Base-by-base conservation (phyloP, 1,140 invertebrate species). In the Elysia chlorotica region DNA sequence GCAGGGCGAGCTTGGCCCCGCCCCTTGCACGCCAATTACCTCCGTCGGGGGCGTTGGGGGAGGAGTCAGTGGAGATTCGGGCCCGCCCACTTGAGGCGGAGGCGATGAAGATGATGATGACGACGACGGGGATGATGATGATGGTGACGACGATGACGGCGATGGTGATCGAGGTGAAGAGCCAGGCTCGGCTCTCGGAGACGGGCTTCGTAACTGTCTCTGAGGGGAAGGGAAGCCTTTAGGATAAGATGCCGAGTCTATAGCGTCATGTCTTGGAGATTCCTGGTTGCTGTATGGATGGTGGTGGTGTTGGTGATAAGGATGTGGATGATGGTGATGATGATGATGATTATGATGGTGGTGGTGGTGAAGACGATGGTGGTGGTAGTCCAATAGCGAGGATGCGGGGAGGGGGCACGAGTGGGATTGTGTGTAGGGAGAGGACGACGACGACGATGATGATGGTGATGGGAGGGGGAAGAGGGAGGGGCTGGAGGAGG, bases 1-100 rank as follows among this genome's bases (percentile, higher is more conserved):
- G 66, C 82, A 85, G 25, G 73, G 33, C 28, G 65, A 48, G 35
- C n/a, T n/a, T n/a, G n/a, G n/a, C n/a, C n/a, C n/a, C n/a, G n/a
- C n/a, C n/a, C n/a, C n/a, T n/a, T n/a, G n/a, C n/a, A n/a, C n/a
- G n/a, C n/a, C n/a, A n/a, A n/a, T n/a, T n/a, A 63, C 41, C 14
- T 38, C 2, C 10, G 62, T 65, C 1, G 74, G 17, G 33, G 74
- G 61, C 10, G 73, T 53, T 30, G 73, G 59, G 2, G 68, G 69
- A 36, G 74, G 70, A 3, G 67, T 59, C 33, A 57, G 33, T 2
- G 73, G 65, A 5, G 65, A 56, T 14, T 23, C 28, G 6, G 71
- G 36, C 21, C 37, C 14, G 2, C 63, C 54, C 17, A 65, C 5
- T 41, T 36, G 23, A 2, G 57, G 10, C 14, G 53, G 14, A 14